Base-by-base conservation (phyloP, 2,888 invertebrate species). In the Mythimna albipuncta region DNA sequence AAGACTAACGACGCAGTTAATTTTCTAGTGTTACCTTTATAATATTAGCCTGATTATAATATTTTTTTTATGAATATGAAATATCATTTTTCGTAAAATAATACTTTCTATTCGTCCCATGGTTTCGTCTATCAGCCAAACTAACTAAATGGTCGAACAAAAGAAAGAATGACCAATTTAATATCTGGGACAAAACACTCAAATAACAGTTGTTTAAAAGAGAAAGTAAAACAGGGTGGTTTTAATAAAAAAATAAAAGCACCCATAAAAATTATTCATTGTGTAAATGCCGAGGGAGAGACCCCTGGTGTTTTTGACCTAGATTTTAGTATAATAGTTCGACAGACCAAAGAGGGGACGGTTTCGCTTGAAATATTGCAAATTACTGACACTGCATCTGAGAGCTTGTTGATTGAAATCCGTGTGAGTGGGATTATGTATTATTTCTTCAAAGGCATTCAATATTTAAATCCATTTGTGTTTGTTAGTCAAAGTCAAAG, bases 251-350 rank as follows among this genome's bases (percentile, higher is more conserved):
- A 59, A 44, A 2, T 61, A 21, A 47, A 54, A 74, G 63, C 63
- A 4, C 10, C 10, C 47, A 16, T 58, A 50, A 16, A 69, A 65
- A 44, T 65, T 68, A 76, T 76, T 79, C 57, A 71, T 65, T 64
- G 54, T 47, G 52, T 13, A 11, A 5, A 41, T 32, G 32, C 19
- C 11, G 47, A n/a, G 77, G 79, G 81, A 41, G 59, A 11, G 26
- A 69, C 77, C 80, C 81, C 59, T 32, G 19, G 13, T 54, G 50
- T 7, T 32, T 50, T 67, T 77, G 81, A 77, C 81, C 80, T 81
- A 81, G 66, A 81, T 81, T 73, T 80, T 77, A 69, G 26, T 76
- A 52, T 52, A 76, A 72, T 64, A 35, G 54, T 44, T 38, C 26
- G 66, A 19, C 21, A 10, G 21, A 59, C 44, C 9, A 9, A 16